A percentile compares a stretch with the other conserved stretches of the same genome.
Evolutionary conservation across 2,888 invertebrate species (phyloP).

Genomic region (Folsomia manolachei): DNA sequence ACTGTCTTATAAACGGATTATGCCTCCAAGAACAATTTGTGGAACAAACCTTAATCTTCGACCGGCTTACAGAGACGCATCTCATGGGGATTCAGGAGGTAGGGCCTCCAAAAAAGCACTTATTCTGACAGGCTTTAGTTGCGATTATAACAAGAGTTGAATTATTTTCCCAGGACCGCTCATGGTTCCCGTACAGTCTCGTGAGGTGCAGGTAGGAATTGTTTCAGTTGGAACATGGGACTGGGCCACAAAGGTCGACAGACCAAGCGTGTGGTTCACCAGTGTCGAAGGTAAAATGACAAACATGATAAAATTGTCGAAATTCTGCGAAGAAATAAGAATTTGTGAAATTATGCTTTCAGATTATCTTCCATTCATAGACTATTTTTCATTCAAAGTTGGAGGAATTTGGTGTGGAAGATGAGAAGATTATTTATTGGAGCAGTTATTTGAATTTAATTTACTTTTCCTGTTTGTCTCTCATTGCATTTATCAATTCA

Average conservation of each 20-base stretch:
- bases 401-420: neutral
- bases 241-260: neutral
- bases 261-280: neutral
- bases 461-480: too few species aligned
- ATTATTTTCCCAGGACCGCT: too few species aligned
- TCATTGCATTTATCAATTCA: too few species aligned
- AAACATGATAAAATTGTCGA: neutral
- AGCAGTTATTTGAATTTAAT: too few species aligned
- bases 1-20: neutral
- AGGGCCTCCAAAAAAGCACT: too few species aligned
- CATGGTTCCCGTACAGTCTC: neutral
- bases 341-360: neutral
- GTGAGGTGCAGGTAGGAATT: neutral
- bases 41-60: constrained; percentile 10
- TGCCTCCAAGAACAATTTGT: constrained; percentile 15
- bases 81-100: constrained; percentile 21
- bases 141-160: too few species aligned
- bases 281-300: constrained; percentile 7
- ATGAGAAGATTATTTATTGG: too few species aligned
- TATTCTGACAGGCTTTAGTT: too few species aligned
- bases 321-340: neutral
- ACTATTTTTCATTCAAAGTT: neutral
- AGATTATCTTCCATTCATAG: constrained; percentile 1
- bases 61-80: constrained; percentile 18
- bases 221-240: constrained; percentile 4